Percentiles rank a stretch among this genome's conserved stretches.
Evolutionary conservation across 2,113 vertebrate genomes (phyloP).

Genomic region (Ictidomys tridecemlineatus): DNA sequence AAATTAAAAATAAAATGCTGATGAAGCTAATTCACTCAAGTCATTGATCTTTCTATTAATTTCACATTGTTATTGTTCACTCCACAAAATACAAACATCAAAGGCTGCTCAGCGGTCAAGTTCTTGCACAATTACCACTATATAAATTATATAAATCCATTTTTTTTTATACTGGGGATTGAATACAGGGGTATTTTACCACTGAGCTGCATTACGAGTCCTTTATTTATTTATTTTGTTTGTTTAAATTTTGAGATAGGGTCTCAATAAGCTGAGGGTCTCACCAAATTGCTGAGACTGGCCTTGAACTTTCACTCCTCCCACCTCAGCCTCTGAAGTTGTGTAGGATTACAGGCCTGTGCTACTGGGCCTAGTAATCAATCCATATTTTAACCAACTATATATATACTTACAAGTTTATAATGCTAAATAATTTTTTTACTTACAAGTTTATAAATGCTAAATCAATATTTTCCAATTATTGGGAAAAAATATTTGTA

Average conservation of each 20-base stretch:
- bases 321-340: too few species aligned
- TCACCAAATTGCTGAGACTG: too few species aligned
- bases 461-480: constrained; percentile 27
- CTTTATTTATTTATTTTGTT: too few species aligned
- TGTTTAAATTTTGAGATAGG: too few species aligned
- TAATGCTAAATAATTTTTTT: constrained; percentile 28
- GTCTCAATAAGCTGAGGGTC: too few species aligned
- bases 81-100: constrained; percentile 64
- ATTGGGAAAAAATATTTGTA: neutral
- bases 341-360: too few species aligned
- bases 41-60: constrained; percentile 50
- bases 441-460: constrained; percentile 21
- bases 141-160: neutral
- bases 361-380: neutral
- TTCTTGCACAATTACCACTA: neutral
- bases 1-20: constrained; percentile 53
- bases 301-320: too few species aligned
- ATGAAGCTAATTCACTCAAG: constrained; percentile 31
- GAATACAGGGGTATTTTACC: too few species aligned
- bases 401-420: constrained; percentile 31
- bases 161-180: too few species aligned
- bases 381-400: neutral
- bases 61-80: constrained; percentile 22
- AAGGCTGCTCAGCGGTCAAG: neutral
- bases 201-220: too few species aligned